Evolutionary conservation across 2,113 vertebrate species (phyloP), one percentile per base, ranked within the genome.

Genomic region (Semicossyphus pulcher): DNA sequence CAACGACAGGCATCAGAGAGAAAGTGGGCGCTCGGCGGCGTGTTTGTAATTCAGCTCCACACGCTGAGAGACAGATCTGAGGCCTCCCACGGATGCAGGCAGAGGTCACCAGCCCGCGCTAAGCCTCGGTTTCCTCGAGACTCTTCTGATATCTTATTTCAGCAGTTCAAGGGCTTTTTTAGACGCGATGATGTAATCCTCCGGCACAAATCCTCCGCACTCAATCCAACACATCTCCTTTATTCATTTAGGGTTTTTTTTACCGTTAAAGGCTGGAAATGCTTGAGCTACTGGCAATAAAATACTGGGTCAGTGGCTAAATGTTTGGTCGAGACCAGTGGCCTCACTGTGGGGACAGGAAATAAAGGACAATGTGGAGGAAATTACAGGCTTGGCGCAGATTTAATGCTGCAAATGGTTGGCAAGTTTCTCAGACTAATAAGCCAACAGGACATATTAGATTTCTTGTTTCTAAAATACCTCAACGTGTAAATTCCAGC

Each of bases 11-110:
- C 63, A 71, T 69, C 64, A 80, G 51, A 68, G 61, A 14, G 39
- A 52, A 39, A 62, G 61, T 45, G 71, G 18, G 54, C 3, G 5
- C 71, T 65, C 9, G 1, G 76, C 31, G 12, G 62, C 25, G 25
- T 65, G 84, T 89, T 89, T 91, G 85, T 76, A 85, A 86, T 86
- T 83, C 88, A 72, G 87, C 83, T 73, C 68, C 83, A 78, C 48
- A 36, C 56, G 70, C 60, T 23, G 73, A 85, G 72, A 80, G 68
- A 45, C 63, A 68, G 88, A 91, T 91, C 88, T 88, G 86, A 91
- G 72, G 76, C 81, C 87, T 85, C 90, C 82, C 72, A 68, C 69
- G 11, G 81, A 79, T 44, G 72, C 61, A 54, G 78, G 78, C 84
- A 66, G 84, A 84, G 88, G 87, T 87, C 87, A 84, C 25, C n/a